Evolutionary conservation across 1,140 invertebrate species (phyloP).

Genomic region (Drosophila pachea): DNA sequence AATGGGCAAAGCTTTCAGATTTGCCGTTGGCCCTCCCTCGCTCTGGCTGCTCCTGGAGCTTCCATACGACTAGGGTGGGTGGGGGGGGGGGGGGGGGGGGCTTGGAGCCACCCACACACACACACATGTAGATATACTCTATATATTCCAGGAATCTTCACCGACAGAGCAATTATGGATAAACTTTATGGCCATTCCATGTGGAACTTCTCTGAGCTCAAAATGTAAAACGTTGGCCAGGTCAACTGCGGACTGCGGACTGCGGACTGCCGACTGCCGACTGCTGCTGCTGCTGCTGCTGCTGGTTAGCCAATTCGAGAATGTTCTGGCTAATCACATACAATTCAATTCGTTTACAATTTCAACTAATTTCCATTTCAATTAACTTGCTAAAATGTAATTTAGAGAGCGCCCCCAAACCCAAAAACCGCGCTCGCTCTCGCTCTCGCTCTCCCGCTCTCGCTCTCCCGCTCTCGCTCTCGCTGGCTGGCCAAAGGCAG

Average conservation of each 20-base stretch:
- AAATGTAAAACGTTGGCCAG: conserved; percentile 3
- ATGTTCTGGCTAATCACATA: conserved; percentile 77
- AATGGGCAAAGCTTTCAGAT: background rate
- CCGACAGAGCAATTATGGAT: background rate
- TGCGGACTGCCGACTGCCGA: conserved; percentile 4
- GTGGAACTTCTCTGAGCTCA: conserved; percentile 1
- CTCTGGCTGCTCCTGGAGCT: too few species aligned
- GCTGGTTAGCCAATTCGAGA: conserved; percentile 74
- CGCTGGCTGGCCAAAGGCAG: background rate
- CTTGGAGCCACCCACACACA: too few species aligned
- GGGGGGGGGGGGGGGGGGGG: too few species aligned
- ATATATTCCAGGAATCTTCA: too few species aligned
- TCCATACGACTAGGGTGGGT: too few species aligned
- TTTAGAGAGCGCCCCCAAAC: conserved; percentile 55
- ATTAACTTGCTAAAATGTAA: conserved; percentile 79
- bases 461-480: too few species aligned
- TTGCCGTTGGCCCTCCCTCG: too few species aligned
- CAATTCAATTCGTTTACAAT: conserved; percentile 79
- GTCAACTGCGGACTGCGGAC: background rate
- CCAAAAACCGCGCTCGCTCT: conserved; percentile 53
- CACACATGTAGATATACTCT: background rate
- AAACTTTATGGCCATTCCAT: background rate
- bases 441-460: too few species aligned
- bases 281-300: conserved; percentile 28
- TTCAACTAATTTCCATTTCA: conserved; percentile 79